phyloP scores from a whole-genome alignment of 2,113 vertebrate species.

The Xiphias gladius region DNA sequence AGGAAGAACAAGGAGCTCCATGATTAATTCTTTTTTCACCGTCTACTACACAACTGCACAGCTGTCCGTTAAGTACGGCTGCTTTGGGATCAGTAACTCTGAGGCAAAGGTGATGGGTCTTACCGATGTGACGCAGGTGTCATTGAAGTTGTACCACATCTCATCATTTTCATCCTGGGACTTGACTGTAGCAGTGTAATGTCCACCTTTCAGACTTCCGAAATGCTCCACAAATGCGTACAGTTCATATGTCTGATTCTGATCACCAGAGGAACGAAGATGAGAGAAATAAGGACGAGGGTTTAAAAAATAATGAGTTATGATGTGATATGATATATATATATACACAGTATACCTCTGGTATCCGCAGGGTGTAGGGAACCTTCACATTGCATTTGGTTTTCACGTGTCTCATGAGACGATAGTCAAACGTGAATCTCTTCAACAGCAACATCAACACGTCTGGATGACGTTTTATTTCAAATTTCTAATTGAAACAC shows the following conservation, averaged over 20 bases:
- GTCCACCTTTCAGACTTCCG: slow-evolving; percentile 66
- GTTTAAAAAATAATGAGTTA: background rate
- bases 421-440: slow-evolving; percentile 75
- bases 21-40: background rate
- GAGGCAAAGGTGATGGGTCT: slow-evolving; percentile 1
- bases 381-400: slow-evolving; percentile 44
- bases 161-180: slow-evolving; percentile 30
- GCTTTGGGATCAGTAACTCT: background rate
- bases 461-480: slow-evolving; percentile 64
- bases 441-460: slow-evolving; percentile 79
- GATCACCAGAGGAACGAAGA: background rate
- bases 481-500: slow-evolving; percentile 41
- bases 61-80: no score
- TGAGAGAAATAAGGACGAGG: background rate
- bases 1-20: background rate
- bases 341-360: slow-evolving; percentile 20
- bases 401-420: slow-evolving; percentile 69
- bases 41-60: no score
- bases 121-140: slow-evolving; percentile 47
- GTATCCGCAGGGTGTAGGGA: slow-evolving; percentile 51
- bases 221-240: slow-evolving; percentile 76
- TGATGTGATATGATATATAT: background rate
- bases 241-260: slow-evolving; percentile 74
- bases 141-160: slow-evolving; percentile 74
- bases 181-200: slow-evolving; percentile 73